Percentiles rank a stretch among this genome's conserved stretches.
Evolutionary conservation across 2,888 invertebrate genomes (phyloP).

Genomic region (Limnephilus rhombicus): DNA sequence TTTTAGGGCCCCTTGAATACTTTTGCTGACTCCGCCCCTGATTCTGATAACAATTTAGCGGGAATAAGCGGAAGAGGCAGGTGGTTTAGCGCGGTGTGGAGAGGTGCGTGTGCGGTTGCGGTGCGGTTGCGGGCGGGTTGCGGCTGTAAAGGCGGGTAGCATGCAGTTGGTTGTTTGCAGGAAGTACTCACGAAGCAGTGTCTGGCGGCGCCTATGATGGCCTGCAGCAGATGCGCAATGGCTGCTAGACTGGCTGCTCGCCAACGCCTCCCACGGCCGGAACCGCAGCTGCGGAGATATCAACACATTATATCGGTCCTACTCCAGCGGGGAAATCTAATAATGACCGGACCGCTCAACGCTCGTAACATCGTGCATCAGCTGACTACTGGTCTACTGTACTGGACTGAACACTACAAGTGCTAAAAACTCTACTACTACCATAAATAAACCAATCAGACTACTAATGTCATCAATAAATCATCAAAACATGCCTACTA

Average conservation of each 20-base stretch:
- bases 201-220: slow-evolving; percentile 77
- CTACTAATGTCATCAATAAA: neutral
- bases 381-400: neutral
- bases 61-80: no score
- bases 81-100: neutral
- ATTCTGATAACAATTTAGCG: no score
- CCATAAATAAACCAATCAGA: no score
- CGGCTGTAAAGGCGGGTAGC: neutral
- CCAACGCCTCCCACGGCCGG: slow-evolving; percentile 51
- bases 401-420: neutral
- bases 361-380: neutral
- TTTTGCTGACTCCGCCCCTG: no score
- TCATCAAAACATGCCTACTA: neutral
- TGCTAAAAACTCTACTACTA: neutral
- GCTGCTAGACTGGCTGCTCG: slow-evolving; percentile 67
- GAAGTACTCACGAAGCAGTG: slow-evolving; percentile 76
- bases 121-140: neutral
- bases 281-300: slow-evolving; percentile 50
- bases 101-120: neutral
- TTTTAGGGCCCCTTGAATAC: no score
- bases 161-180: neutral
- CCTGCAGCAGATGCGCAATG: slow-evolving; percentile 77
- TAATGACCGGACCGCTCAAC: neutral
- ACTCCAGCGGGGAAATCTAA: slow-evolving; percentile 39
- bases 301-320: slow-evolving; percentile 43